These are phyloP conservation scores for Pogona vitticeps DNA, from an alignment of 2,113 vertebrate genomes.

Conservation along the genomic window DNA sequence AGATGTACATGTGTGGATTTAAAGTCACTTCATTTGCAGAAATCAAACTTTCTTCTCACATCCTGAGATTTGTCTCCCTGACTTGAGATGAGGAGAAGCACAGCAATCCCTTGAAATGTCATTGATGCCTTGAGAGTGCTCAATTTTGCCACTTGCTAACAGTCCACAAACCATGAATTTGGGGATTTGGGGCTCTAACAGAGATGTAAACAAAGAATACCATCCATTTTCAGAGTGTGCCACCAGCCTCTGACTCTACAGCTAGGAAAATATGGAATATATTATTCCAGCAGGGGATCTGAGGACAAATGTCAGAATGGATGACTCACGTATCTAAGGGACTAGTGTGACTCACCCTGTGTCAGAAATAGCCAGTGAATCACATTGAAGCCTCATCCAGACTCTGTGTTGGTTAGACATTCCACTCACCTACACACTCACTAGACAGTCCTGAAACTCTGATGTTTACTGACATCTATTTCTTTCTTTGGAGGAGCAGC, in stretches of 20 bases:
- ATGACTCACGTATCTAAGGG: background rate
- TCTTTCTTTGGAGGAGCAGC: background rate
- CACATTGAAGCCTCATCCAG: fast-evolving
- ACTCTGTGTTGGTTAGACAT: background rate
- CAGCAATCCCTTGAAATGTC: no score
- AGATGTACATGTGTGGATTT: no score
- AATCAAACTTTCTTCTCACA: no score
- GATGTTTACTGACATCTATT: background rate
- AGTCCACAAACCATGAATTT: background rate
- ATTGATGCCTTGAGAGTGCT: no score
- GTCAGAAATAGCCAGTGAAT: background rate
- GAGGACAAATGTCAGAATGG: background rate
- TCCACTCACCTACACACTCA: background rate
- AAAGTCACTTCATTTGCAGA: no score
- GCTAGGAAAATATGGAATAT: background rate
- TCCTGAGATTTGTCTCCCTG: no score
- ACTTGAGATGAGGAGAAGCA: no score
- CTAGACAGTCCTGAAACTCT: background rate
- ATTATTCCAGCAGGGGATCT: background rate
- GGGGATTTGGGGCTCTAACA: background rate
- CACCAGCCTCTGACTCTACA: background rate
- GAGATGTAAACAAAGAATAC: background rate
- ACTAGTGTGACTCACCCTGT: background rate
- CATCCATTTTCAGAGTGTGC: background rate
- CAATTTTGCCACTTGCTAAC: no score